A percentile compares a stretch with the other conserved stretches of the same genome.
Conservation (phyloP, 1,140 invertebrate genomes). For the Aphelinus certus region DNA sequence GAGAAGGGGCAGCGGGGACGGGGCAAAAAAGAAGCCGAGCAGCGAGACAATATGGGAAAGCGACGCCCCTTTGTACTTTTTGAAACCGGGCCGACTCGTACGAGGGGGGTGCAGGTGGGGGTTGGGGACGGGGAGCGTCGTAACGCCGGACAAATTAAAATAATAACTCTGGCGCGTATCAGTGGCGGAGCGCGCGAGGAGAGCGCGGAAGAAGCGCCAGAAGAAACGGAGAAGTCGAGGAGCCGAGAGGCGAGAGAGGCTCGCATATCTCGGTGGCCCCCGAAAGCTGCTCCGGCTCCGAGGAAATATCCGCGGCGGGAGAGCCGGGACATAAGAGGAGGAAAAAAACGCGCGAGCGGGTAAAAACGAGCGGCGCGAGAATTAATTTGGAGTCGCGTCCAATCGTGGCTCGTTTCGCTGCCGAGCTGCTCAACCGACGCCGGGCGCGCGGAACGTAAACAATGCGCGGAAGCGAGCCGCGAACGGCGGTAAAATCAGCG, state of each 20-base stretch:
- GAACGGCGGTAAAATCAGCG: neutral
- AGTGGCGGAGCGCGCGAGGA: constrained; percentile 20
- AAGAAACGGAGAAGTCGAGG: constrained; percentile 5
- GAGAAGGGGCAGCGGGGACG: neutral
- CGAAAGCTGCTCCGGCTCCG: constrained; percentile 41
- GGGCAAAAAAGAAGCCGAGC: constrained; percentile 27
- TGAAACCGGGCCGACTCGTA: neutral
- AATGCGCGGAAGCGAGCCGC: neutral
- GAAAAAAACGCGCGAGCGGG: neutral
- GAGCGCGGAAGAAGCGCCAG: neutral
- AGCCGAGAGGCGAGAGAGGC: constrained; percentile 42
- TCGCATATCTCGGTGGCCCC: constrained; percentile 31
- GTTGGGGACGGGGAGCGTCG: neutral
- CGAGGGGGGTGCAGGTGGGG: too few relatives aligned
- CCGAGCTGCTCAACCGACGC: too few relatives aligned
- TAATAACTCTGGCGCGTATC: constrained; percentile 42
- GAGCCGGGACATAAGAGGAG: neutral
- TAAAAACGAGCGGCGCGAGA: neutral
- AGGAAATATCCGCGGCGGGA: constrained; percentile 50
- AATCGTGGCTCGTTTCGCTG: too few relatives aligned
- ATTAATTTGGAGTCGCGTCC: too few relatives aligned
- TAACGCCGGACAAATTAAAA: constrained; percentile 42
- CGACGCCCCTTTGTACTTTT: constrained; percentile 22
- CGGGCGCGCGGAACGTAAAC: neutral
- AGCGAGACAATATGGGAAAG: constrained; percentile 32